Conservation (phyloP, 2,888 invertebrate species). For the Leptinotarsa juncta region DNA sequence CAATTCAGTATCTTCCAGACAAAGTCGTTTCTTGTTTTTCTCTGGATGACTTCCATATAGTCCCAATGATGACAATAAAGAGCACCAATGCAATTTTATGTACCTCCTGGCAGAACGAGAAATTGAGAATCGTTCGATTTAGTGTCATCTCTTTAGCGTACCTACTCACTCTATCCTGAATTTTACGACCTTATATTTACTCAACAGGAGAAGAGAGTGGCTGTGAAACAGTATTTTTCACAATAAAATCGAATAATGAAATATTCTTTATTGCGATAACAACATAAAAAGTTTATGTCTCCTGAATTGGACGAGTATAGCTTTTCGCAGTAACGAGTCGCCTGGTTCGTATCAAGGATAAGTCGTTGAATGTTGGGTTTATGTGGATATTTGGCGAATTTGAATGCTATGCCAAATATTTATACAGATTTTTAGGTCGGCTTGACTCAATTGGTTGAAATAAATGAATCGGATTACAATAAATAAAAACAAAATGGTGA, state of each 20-base stretch:
- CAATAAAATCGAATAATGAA: conserved; percentile 34
- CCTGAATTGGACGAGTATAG: conserved; percentile 25
- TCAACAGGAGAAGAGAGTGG: conserved; percentile 27
- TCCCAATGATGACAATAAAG: conserved; percentile 58
- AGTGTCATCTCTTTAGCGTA: conserved; percentile 21
- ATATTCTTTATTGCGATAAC: conserved; percentile 34
- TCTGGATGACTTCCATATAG: conserved; percentile 52
- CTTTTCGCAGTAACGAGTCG: background rate
- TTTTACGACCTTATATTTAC: conserved; percentile 24
- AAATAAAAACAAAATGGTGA: no score
- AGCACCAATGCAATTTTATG: conserved; percentile 59
- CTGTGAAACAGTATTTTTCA: conserved; percentile 28
- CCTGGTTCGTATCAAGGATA: background rate
- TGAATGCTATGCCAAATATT: background rate
- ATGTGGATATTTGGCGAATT: background rate
- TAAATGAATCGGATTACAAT: no score
- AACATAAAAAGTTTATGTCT: conserved; percentile 31
- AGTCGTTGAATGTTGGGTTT: background rate
- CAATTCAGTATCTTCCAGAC: no score
- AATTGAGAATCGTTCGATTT: conserved; percentile 6
- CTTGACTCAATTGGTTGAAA: no score
- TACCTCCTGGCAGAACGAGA: conserved; percentile 14
- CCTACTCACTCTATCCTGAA: conserved; percentile 15
- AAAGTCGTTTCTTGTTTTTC: no score
- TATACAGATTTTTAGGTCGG: no score